Evolutionary conservation across 92 coral and sea anemone species (phyloP), one percentile per base, ranked within the genome.

Genomic region (Metridium senile): DNA sequence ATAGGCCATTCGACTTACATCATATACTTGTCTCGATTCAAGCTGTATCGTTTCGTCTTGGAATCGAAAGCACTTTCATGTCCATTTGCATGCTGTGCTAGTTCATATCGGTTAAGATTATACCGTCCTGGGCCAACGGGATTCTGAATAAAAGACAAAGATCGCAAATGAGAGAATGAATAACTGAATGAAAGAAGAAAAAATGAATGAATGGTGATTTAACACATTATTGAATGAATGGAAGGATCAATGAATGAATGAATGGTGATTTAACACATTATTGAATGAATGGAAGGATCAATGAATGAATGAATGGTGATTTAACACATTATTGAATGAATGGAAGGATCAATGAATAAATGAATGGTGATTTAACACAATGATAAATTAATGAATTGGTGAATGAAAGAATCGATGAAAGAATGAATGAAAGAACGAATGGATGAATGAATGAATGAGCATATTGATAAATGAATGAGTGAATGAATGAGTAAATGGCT

Each of bases 91-190:
- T 93, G 99, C 74, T 95, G 97, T 11, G 99, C 99, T 66, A 89
- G 74, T 1, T 77, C 93, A 47, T 87, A 93, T 8, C 91, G 92
- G 70, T 87, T 82, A 11, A 93, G 79, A 58, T 88, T 82, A 51
- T 95, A 95, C 20, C 99, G 99, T 1, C 99, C 99, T 27, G 99
- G 93, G 0, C 99, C 99, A 80, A 95, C 99, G n/a, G 99, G 97
- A 72, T 95, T 95, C 99, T 95, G 63, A 2, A 79, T 39, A 39
- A 39, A 39, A 39, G 13, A 39, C 13, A 39, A 39, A 39, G 13
- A 39, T 6, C 6, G 6, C 13, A 49, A 39, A 26, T 54, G 61
- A 54, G 61, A 8, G 17, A 54, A n/a, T 22, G 61, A 22, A n/a
- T 17, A 54, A 54, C 3, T 54, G 23, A 39, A 13, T 39, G 13